These are phyloP conservation scores for Physocephala rufipes DNA, from an alignment of 2,888 invertebrate genomes.

Conservation along the genomic window DNA sequence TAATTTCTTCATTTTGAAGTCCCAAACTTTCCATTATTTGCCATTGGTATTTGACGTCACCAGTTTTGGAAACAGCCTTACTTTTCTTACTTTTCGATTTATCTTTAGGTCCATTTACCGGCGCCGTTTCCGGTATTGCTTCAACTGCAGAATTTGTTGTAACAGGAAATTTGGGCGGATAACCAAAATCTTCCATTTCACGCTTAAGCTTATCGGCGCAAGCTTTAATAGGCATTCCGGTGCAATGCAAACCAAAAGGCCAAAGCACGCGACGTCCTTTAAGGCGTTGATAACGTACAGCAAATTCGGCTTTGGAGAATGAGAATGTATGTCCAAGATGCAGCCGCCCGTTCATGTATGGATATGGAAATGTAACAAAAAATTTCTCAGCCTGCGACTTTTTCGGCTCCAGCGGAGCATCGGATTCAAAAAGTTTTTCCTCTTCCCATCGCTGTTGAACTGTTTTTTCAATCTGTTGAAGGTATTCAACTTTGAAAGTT, in stretches of 20 bases:
- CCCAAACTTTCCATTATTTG: slow-evolving; percentile 97
- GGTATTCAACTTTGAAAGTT: slow-evolving; percentile 93
- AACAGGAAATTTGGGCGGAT: slow-evolving; percentile 88
- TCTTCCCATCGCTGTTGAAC: slow-evolving; percentile 88
- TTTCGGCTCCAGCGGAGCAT: slow-evolving; percentile 75
- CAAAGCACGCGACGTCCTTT: slow-evolving; percentile 91
- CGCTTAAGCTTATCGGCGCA: slow-evolving; percentile 96
- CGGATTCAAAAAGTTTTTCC: slow-evolving; percentile 81
- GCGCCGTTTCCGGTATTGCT: slow-evolving; percentile 64
- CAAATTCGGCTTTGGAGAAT: slow-evolving; percentile 97
- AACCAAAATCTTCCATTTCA: slow-evolving; percentile 92
- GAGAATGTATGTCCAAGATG: slow-evolving; percentile 98
- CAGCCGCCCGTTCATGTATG: slow-evolving; percentile 98
- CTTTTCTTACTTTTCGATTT: slow-evolving; percentile 96
- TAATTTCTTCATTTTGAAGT: slow-evolving; percentile 89
- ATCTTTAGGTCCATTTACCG: slow-evolving; percentile 76
- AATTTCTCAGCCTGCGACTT: slow-evolving; percentile 80
- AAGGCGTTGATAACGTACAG: slow-evolving; percentile 88
- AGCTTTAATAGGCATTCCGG: slow-evolving; percentile 99
- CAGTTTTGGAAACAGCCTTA: slow-evolving; percentile 93
- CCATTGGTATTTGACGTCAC: slow-evolving; percentile 94
- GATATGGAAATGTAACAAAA: slow-evolving; percentile 95
- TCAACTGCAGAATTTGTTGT: slow-evolving; percentile 65
- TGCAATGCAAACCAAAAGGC: slow-evolving; percentile 98
- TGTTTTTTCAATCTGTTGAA: slow-evolving; percentile 87